Evolutionary conservation across 1,140 invertebrate genomes (phyloP).

Genomic region (Dinoponera quadriceps): DNA sequence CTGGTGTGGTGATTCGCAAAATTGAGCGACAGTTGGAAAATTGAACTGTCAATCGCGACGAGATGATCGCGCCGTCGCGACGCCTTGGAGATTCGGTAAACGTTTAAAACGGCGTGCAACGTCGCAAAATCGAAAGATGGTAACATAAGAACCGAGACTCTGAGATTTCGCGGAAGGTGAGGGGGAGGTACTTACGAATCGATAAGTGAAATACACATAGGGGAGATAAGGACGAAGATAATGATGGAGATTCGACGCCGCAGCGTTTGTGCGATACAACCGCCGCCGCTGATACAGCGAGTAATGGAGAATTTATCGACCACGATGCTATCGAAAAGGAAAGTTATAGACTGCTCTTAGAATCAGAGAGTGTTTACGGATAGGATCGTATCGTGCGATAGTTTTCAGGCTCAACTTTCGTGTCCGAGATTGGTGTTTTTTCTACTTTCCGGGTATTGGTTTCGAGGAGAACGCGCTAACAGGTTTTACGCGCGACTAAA

Average conservation of each 20-base stretch:
- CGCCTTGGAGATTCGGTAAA: background rate
- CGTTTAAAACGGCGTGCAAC: background rate
- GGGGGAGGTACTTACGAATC: background rate
- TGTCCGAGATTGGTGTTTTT: too few species aligned
- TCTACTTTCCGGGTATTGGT: background rate
- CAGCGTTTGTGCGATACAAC: background rate
- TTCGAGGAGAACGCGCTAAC: too few species aligned
- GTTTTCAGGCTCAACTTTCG: background rate
- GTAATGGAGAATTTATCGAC: conserved; percentile 33
- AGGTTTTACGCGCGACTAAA: too few species aligned
- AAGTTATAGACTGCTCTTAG: conserved; percentile 19
- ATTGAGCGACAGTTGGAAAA: conserved; percentile 25
- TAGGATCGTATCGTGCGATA: background rate
- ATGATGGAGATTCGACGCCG: conserved; percentile 7
- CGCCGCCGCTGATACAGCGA: background rate
- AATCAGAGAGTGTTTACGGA: conserved; percentile 17
- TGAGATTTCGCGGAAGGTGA: background rate
- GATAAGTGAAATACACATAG: background rate
- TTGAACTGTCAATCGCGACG: conserved; percentile 10
- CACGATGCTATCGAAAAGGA: conserved; percentile 31
- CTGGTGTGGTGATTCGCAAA: background rate
- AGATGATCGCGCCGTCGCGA: background rate
- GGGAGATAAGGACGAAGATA: background rate
- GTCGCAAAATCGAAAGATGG: background rate
- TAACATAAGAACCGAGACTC: background rate